phyloP scores from a whole-genome alignment of 2,888 invertebrate species.

The Ptycholaimellus sp. region DNA sequence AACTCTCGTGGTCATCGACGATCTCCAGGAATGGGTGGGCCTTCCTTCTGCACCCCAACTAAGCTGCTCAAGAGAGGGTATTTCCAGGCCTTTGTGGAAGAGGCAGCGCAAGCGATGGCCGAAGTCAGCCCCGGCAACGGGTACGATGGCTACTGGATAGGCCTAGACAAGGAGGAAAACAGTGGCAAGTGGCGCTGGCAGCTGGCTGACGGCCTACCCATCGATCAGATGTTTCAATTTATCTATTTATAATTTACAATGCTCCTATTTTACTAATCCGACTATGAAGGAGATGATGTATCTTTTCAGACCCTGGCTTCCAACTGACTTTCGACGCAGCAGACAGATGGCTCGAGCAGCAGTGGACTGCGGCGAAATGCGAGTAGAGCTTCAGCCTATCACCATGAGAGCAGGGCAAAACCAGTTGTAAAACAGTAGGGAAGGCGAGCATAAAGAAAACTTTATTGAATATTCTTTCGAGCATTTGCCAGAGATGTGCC shows the following conservation, averaged over 20 bases:
- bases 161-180: not conserved
- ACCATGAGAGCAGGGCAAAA: too few relatives aligned
- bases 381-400: not conserved
- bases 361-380: not conserved
- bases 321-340: not conserved
- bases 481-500: too few relatives aligned
- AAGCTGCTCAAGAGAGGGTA: too few relatives aligned
- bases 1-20: not conserved
- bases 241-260: too few relatives aligned
- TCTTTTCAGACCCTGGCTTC: not conserved
- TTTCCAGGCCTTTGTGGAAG: not conserved
- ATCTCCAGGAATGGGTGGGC: not conserved
- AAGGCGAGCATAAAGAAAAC: too few relatives aligned
- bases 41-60: not conserved
- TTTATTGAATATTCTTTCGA: too few relatives aligned
- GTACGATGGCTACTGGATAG: slow-evolving; percentile 1
- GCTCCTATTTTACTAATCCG: too few relatives aligned
- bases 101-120: not conserved
- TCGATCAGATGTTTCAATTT: too few relatives aligned
- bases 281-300: too few relatives aligned
- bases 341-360: not conserved
- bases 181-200: not conserved
- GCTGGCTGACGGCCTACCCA: too few relatives aligned
- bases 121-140: not conserved
- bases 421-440: too few relatives aligned